Conservation (phyloP, 2,888 invertebrate species). For the Zootermopsis nevadensis region DNA sequence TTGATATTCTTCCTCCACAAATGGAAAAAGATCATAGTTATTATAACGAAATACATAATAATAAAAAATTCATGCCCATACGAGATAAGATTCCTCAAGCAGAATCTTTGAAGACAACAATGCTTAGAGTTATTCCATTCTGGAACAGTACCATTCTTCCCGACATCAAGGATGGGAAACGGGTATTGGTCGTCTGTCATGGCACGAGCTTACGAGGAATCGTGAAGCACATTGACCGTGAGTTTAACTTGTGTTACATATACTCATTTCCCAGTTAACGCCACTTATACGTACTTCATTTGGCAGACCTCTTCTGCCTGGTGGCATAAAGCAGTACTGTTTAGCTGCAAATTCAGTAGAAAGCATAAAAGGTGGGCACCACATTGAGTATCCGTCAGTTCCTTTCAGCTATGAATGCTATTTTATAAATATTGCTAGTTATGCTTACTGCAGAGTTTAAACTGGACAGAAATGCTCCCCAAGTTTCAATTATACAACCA, state of each 20-base stretch:
- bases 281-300: no score
- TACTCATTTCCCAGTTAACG: no score
- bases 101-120: constrained; percentile 61
- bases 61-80: constrained; percentile 57
- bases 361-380: no score
- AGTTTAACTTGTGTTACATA: constrained; percentile 43
- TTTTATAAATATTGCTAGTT: no score
- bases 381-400: no score
- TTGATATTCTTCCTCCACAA: constrained; percentile 61
- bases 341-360: no score
- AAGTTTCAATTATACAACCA: no score
- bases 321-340: no score
- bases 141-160: constrained; percentile 67
- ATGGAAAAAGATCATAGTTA: constrained; percentile 60
- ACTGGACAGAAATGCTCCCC: no score
- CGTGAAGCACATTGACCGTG: constrained; percentile 61
- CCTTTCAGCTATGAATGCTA: no score
- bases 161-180: constrained; percentile 59
- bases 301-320: no score
- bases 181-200: constrained; percentile 61
- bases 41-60: constrained; percentile 59
- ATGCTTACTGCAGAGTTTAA: no score
- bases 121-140: constrained; percentile 62
- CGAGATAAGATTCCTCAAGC: constrained; percentile 59
- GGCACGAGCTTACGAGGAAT: constrained; percentile 61